These are phyloP conservation scores for Margaritifera margaritifera DNA, from an alignment of 2,888 invertebrate genomes.

Conservation along the genomic window DNA sequence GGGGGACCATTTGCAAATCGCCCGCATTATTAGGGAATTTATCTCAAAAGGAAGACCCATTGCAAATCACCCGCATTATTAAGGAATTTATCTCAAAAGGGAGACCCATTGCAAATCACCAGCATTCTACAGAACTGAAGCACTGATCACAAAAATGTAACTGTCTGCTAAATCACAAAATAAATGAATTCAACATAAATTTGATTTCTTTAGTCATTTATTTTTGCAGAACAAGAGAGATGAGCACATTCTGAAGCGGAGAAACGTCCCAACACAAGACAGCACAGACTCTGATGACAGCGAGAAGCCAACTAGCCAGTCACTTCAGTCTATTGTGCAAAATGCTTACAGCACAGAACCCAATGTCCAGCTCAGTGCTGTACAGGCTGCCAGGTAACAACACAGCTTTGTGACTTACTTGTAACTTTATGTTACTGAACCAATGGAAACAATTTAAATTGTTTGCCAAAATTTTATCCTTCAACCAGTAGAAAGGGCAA, in stretches of 20 bases:
- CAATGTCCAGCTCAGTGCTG: slow-evolving; percentile 88
- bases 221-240: slow-evolving; percentile 88
- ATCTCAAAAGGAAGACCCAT: too few species aligned
- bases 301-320: slow-evolving; percentile 69
- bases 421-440: neutral
- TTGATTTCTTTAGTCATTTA: slow-evolving; percentile 1
- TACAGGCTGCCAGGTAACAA: slow-evolving; percentile 85
- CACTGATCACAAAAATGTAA: too few species aligned
- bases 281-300: slow-evolving; percentile 79
- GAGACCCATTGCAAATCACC: too few species aligned
- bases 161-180: too few species aligned
- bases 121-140: too few species aligned
- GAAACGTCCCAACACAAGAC: slow-evolving; percentile 92
- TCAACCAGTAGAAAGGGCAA: too few species aligned
- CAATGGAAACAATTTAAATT: neutral
- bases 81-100: too few species aligned
- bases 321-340: slow-evolving; percentile 85
- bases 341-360: slow-evolving; percentile 87
- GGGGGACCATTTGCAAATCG: too few species aligned
- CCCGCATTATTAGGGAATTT: too few species aligned
- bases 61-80: too few species aligned
- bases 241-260: slow-evolving; percentile 94
- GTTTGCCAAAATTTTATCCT: neutral
- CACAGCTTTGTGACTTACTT: neutral
- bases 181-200: neutral